Evolutionary conservation across 2,113 vertebrate genomes (phyloP).

Genomic region (Talpa occidentalis): DNA sequence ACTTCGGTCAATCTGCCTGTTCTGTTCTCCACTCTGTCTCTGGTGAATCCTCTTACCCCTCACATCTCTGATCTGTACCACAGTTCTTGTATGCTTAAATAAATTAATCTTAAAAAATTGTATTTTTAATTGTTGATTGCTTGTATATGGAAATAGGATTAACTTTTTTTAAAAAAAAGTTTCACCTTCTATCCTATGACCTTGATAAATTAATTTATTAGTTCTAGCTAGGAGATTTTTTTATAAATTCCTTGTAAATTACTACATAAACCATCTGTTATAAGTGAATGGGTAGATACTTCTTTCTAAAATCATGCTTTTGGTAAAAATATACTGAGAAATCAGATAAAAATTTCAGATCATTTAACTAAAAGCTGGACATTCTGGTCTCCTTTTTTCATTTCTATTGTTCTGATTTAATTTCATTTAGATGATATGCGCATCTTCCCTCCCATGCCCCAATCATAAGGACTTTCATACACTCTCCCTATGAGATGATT

Average conservation of each 20-base stretch:
- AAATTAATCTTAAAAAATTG: neutral
- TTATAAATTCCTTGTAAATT: neutral
- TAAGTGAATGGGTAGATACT: neutral
- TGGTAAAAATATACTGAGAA: neutral
- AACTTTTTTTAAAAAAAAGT: neutral
- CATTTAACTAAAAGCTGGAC: neutral
- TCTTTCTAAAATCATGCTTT: conserved; percentile 16
- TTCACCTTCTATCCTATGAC: neutral
- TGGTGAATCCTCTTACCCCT: too few species aligned
- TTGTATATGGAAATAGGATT: neutral
- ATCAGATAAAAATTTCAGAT: conserved; percentile 34
- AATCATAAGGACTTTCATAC: neutral
- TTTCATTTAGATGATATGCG: neutral
- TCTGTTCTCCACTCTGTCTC: too few species aligned
- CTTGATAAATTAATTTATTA: neutral
- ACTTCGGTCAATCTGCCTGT: too few species aligned
- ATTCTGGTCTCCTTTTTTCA: neutral
- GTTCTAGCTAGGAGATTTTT: neutral
- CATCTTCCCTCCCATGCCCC: neutral
- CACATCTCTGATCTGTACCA: too few species aligned
- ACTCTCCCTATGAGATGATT: neutral
- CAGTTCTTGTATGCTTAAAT: too few species aligned
- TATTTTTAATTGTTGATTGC: conserved; percentile 6
- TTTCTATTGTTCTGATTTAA: neutral
- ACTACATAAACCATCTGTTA: neutral